Percentiles rank a stretch among this genome's conserved stretches.
Conservation (phyloP, 2,888 invertebrate species). For the Phaonia tiefii region DNA sequence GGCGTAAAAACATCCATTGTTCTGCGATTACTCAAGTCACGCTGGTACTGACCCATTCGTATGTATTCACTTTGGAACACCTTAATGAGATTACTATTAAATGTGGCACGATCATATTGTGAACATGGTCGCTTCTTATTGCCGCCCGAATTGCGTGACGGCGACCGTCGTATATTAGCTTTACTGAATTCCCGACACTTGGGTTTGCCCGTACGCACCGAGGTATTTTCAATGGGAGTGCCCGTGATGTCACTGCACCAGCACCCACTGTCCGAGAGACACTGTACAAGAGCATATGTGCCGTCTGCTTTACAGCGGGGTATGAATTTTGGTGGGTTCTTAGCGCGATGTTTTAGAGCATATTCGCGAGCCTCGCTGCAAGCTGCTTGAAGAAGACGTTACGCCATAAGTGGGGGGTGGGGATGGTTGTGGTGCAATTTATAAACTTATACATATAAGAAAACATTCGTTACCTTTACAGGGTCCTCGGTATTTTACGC, state of each 20-base stretch:
- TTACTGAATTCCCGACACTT: constrained; percentile 84
- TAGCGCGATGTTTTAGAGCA: constrained; percentile 80
- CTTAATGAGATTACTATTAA: constrained; percentile 92
- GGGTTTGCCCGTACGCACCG: constrained; percentile 86
- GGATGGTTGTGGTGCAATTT: not conserved
- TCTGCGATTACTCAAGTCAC: constrained; percentile 55
- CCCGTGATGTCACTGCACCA: constrained; percentile 96
- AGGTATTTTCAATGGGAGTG: constrained; percentile 89
- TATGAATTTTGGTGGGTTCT: constrained; percentile 83
- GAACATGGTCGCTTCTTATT: constrained; percentile 84
- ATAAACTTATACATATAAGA: not conserved
- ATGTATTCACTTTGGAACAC: constrained; percentile 91
- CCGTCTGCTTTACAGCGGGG: constrained; percentile 92
- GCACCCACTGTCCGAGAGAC: constrained; percentile 89
- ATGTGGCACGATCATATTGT: constrained; percentile 87
- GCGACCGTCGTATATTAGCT: constrained; percentile 84
- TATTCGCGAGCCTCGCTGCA: constrained; percentile 81
- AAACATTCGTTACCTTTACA: constrained; percentile 86
- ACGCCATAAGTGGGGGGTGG: not conserved
- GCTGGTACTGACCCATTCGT: constrained; percentile 77
- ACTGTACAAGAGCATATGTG: constrained; percentile 92
- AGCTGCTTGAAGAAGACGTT: constrained; percentile 78
- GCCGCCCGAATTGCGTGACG: constrained; percentile 81
- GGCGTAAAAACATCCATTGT: constrained; percentile 65
- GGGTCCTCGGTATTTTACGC: constrained; percentile 87